Evolutionary conservation across 1,140 invertebrate species (phyloP).

Genomic region (Tetramorium alpestre): DNA sequence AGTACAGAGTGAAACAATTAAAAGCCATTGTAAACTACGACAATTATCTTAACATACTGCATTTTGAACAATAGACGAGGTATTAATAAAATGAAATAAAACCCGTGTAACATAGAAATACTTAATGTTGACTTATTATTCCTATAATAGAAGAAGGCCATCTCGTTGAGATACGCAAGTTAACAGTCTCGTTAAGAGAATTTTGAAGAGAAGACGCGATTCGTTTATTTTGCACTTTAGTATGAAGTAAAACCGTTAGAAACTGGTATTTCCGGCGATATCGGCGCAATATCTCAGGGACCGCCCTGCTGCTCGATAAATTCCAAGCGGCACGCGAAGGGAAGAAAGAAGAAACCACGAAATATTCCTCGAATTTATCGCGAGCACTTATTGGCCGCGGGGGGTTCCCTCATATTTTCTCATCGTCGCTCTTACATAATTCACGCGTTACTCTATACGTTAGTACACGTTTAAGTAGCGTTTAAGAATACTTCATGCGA

Average conservation of each 20-base stretch:
- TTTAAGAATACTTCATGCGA: constrained; percentile 21
- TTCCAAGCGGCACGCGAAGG: constrained; percentile 14
- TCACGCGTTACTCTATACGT: not conserved
- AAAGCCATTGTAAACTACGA: not conserved
- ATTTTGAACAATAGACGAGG: not conserved
- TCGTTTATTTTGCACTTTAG: constrained; percentile 26
- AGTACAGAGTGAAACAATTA: not conserved
- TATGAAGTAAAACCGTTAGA: not conserved
- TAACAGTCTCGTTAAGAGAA: not conserved
- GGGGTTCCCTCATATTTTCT: not conserved
- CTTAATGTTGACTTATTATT: not conserved
- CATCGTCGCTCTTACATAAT: constrained; percentile 22
- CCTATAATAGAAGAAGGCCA: not conserved
- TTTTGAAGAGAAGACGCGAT: not conserved
- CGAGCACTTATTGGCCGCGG: constrained; percentile 27
- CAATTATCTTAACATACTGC: not conserved
- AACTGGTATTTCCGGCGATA: constrained; percentile 30
- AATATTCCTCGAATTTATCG: constrained; percentile 42
- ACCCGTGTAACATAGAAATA: not conserved
- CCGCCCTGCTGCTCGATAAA: constrained; percentile 25
- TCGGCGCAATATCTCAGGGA: constrained; percentile 36
- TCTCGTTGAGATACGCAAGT: not conserved
- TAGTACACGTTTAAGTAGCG: constrained; percentile 4
- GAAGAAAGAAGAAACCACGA: constrained; percentile 35
- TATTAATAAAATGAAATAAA: not conserved